These are phyloP conservation scores for Habroteleia sp. DNA, from an alignment of 2,888 invertebrate species.

Conservation along the genomic window DNA sequence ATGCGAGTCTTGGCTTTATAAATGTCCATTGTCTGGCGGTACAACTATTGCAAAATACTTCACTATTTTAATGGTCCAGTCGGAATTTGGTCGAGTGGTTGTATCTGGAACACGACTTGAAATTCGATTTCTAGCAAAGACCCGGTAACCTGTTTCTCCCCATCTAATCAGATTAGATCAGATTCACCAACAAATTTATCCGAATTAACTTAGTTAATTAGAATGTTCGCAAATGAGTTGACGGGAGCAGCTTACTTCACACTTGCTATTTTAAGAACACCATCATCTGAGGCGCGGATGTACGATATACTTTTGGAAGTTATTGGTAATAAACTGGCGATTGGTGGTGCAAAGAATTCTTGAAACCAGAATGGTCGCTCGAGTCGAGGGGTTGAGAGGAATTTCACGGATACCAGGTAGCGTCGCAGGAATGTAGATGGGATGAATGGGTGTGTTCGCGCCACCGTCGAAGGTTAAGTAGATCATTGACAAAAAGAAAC, in stretches of 20 bases:
- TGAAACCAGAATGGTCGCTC: conserved; percentile 66
- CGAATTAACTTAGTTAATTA: conserved; percentile 6
- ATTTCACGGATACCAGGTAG: conserved; percentile 79
- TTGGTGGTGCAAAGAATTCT: conserved; percentile 37
- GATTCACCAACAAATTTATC: not conserved
- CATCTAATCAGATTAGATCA: conserved; percentile 21
- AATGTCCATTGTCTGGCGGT: too few species aligned
- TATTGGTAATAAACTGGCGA: conserved; percentile 44
- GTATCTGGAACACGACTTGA: conserved; percentile 8
- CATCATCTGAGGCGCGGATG: too few species aligned
- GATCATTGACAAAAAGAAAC: conserved; percentile 62
- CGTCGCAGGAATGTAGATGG: conserved; percentile 79
- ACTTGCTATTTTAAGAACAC: too few species aligned
- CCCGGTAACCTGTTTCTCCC: conserved; percentile 7
- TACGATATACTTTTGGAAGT: conserved; percentile 37
- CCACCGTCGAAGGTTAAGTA: conserved; percentile 66
- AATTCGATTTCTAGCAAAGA: conserved; percentile 12
- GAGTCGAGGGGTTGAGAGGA: conserved; percentile 64
- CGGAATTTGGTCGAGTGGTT: conserved; percentile 6
- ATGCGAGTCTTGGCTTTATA: too few species aligned
- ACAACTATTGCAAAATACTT: conserved; percentile 18
- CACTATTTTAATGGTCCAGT: conserved; percentile 16
- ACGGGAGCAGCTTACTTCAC: too few species aligned
- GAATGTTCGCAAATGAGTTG: too few species aligned
- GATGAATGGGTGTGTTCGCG: conserved; percentile 79